Evolutionary conservation across 2,888 invertebrate genomes (phyloP).

Genomic region (Cybosia mesomella): DNA sequence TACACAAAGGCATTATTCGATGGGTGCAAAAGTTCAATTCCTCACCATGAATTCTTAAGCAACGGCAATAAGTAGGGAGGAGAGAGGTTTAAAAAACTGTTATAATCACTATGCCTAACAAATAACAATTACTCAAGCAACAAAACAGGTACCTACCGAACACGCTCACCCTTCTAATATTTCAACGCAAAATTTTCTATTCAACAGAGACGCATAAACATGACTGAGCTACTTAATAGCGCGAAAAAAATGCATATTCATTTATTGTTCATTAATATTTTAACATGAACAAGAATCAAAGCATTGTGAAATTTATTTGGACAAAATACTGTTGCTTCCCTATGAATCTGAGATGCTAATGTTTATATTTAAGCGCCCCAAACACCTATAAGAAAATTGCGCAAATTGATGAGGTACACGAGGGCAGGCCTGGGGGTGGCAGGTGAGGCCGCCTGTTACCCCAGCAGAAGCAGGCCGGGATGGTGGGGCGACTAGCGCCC

Average conservation of each 20-base stretch:
- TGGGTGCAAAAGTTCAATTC: background rate
- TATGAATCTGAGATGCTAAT: background rate
- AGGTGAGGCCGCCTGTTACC: too few species aligned
- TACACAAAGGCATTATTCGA: too few species aligned
- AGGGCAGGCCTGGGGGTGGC: too few species aligned
- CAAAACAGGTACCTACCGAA: background rate
- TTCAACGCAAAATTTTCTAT: background rate
- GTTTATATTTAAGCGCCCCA: too few species aligned
- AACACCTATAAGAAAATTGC: too few species aligned
- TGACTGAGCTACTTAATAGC: background rate
- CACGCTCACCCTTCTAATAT: slow-evolving; percentile 6
- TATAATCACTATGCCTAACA: background rate
- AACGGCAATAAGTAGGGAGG: background rate
- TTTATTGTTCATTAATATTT: slow-evolving; percentile 5
- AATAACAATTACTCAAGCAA: slow-evolving; percentile 1
- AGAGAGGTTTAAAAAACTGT: background rate
- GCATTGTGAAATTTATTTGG: background rate
- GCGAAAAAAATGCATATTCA: slow-evolving; percentile 11
- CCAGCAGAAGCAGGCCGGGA: too few species aligned
- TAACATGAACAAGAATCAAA: background rate
- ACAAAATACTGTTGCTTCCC: background rate
- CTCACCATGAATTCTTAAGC: background rate
- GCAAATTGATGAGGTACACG: too few species aligned
- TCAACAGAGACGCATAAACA: background rate
- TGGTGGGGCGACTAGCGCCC: too few species aligned